Evolutionary conservation across 1,140 invertebrate species (phyloP).

Genomic region (Bathynomus jamesi): DNA sequence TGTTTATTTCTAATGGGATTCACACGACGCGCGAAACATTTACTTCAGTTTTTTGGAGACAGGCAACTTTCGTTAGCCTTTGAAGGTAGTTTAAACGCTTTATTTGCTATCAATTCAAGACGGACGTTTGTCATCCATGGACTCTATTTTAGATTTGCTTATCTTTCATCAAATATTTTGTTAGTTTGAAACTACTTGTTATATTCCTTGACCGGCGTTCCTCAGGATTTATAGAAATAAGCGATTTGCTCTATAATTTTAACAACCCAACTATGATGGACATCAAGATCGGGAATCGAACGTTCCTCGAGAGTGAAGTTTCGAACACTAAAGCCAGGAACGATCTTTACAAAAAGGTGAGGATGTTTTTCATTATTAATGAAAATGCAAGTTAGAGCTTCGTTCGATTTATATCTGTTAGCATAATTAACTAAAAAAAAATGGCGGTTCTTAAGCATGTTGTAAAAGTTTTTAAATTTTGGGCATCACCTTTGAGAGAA

Average conservation of each 20-base stretch:
- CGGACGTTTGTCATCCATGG: neutral
- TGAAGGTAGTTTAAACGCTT: neutral
- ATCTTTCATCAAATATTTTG: neutral
- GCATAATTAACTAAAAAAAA: too few species aligned
- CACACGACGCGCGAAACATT: too few species aligned
- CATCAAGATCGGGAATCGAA: conserved; percentile 84
- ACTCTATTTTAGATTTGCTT: conserved; percentile 2
- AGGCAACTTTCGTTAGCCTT: too few species aligned
- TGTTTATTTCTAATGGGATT: too few species aligned
- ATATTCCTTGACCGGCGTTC: conserved; percentile 29
- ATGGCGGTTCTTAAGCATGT: too few species aligned
- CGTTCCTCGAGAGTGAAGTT: conserved; percentile 90
- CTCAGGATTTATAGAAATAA: conserved; percentile 76
- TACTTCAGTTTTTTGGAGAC: too few species aligned
- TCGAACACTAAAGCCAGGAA: conserved; percentile 65
- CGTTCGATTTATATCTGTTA: too few species aligned
- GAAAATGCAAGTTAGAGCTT: too few species aligned
- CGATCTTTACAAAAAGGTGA: conserved; percentile 70
- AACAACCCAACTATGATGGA: conserved; percentile 82
- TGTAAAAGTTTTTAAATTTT: too few species aligned
- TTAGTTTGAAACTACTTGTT: conserved; percentile 3
- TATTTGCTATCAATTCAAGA: neutral
- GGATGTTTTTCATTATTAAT: too few species aligned
- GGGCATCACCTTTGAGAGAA: too few species aligned
- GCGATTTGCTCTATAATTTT: conserved; percentile 77